phyloP scores from a whole-genome alignment of 2,888 invertebrate species.

The Tupiocoris notatus region DNA sequence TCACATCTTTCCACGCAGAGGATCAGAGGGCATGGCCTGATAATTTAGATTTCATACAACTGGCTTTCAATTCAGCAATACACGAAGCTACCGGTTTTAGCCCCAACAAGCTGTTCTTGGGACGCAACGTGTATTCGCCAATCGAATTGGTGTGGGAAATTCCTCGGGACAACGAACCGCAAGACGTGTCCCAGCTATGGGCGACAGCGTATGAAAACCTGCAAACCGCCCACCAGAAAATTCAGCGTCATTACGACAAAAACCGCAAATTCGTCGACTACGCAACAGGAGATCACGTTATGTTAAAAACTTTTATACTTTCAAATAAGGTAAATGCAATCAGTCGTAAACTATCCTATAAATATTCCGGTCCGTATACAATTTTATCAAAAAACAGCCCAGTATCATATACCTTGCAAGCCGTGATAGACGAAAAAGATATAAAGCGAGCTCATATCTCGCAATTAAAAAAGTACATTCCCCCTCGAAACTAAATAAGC shows the following conservation, averaged over 20 bases:
- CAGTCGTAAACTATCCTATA: neutral
- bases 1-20: neutral
- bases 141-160: neutral
- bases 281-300: neutral
- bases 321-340: neutral
- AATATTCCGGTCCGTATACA: neutral
- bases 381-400: neutral
- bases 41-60: neutral
- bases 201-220: neutral
- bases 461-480: neutral
- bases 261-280: too few species aligned
- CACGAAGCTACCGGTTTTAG: neutral
- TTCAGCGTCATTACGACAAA: neutral
- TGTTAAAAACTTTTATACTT: slow-evolving; percentile 2
- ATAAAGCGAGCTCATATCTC: neutral
- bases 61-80: neutral
- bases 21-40: slow-evolving; percentile 11
- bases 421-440: neutral
- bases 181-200: neutral
- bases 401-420: slow-evolving; percentile 1
- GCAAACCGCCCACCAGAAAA: slow-evolving; percentile 5
- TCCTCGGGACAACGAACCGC: neutral
- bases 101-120: neutral
- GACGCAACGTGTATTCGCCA: neutral
- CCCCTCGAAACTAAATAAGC: neutral